phyloP scores from a whole-genome alignment of 2,888 invertebrate species.

The Monoplex corrugatus region DNA sequence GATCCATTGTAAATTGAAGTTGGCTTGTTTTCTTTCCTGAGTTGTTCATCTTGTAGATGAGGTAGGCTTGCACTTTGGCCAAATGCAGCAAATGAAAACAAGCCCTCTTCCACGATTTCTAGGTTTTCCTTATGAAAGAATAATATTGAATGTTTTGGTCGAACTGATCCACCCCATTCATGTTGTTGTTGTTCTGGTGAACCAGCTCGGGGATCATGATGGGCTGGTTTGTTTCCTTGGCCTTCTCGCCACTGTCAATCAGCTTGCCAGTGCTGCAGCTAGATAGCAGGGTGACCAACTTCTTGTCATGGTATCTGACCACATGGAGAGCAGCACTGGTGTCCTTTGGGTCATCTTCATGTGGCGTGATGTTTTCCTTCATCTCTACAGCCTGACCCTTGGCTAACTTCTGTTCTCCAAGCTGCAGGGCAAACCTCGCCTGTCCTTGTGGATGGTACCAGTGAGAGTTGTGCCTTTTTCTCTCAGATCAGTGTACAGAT shows the following conservation, averaged over 20 bases:
- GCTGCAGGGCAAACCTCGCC: neutral
- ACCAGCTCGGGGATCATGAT: constrained; percentile 1
- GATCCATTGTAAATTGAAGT: constrained; percentile 18
- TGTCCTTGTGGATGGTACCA: neutral
- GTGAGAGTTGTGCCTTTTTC: neutral
- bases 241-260: neutral
- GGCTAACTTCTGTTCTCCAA: neutral
- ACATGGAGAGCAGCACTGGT: neutral
- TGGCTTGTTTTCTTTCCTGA: neutral
- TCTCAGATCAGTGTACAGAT: neutral
- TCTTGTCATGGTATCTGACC: constrained; percentile 5
- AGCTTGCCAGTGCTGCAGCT: too few species aligned
- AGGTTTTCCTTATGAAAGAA: constrained; percentile 44
- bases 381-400: neutral
- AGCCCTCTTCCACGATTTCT: constrained; percentile 51
- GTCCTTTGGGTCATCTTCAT: neutral
- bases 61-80: constrained; percentile 36
- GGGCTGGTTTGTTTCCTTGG: neutral
- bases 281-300: neutral
- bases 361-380: neutral
- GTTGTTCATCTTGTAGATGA: constrained; percentile 19
- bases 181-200: constrained; percentile 20
- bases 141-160: constrained; percentile 45
- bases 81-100: constrained; percentile 37
- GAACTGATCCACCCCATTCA: constrained; percentile 42